Evolutionary conservation across 2,113 vertebrate genomes (phyloP).

Genomic region (Protobothrops flavoviridis): DNA sequence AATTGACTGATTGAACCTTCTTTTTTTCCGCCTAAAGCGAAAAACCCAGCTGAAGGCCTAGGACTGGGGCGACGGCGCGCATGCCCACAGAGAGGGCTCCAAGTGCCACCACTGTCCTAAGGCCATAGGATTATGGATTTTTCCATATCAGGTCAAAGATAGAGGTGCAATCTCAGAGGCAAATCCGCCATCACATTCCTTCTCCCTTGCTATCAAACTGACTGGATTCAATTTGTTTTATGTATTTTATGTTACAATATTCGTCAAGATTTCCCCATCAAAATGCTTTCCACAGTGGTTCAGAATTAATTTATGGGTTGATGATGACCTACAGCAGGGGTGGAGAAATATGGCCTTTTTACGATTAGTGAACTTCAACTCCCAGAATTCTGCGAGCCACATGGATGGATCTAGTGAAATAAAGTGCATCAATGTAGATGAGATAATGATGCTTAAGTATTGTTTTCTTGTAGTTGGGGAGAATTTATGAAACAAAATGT

Average conservation of each 20-base stretch:
- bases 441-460: background rate
- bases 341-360: background rate
- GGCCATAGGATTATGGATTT: background rate
- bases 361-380: background rate
- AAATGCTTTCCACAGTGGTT: background rate
- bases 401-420: background rate
- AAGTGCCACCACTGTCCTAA: background rate
- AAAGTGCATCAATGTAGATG: background rate
- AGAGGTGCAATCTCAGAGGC: background rate
- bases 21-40: no score
- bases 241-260: background rate
- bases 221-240: background rate
- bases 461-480: background rate
- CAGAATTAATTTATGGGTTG: background rate
- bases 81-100: no score
- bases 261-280: background rate
- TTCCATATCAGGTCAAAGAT: background rate
- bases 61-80: no score
- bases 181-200: background rate
- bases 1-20: no score
- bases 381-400: background rate
- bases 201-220: background rate
- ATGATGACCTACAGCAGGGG: background rate
- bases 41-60: no score
- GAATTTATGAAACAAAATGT: background rate